Conservation (phyloP, 1,140 invertebrate species). For the Adoxophyes honmai region DNA sequence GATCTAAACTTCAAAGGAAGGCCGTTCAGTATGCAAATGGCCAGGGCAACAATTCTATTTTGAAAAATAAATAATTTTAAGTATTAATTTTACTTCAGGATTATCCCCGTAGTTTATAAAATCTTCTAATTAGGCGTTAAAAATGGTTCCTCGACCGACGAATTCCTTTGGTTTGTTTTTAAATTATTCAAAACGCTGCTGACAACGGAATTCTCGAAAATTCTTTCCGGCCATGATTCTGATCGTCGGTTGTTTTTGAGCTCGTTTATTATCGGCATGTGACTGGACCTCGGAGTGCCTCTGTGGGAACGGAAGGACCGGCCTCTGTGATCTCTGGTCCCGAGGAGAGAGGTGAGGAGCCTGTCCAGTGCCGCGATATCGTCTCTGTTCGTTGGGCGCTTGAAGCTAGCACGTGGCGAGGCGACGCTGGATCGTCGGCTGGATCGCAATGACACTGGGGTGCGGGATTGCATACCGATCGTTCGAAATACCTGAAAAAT, state of each 20-base stretch:
- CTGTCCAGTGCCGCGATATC: constrained; percentile 71
- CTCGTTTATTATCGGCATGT: constrained; percentile 35
- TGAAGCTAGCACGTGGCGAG: constrained; percentile 27
- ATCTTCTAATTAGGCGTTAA: constrained; percentile 53
- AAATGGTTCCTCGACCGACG: constrained; percentile 52
- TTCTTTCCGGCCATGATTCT: constrained; percentile 60
- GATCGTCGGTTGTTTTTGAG: constrained; percentile 34
- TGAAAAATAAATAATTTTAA: too few relatives aligned
- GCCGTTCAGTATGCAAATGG: too few relatives aligned
- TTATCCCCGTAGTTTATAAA: too few relatives aligned
- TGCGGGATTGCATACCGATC: constrained; percentile 51
- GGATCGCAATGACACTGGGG: constrained; percentile 40
- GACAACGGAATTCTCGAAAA: constrained; percentile 56
- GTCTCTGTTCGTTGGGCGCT: constrained; percentile 30
- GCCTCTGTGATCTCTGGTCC: constrained; percentile 44
- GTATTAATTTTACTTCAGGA: too few relatives aligned
- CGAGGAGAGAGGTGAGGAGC: constrained; percentile 61
- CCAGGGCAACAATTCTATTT: too few relatives aligned
- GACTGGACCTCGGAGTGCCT: constrained; percentile 51
- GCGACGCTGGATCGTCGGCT: constrained; percentile 43
- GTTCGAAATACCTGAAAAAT: constrained; percentile 48
- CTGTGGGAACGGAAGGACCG: constrained; percentile 54
- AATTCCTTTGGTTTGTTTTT: constrained; percentile 45
- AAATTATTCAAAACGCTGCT: constrained; percentile 54
- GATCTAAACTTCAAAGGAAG: too few relatives aligned